phyloP scores from a whole-genome alignment of 2,797 vertebrate species.

The Syngnathus rostellatus region DNA sequence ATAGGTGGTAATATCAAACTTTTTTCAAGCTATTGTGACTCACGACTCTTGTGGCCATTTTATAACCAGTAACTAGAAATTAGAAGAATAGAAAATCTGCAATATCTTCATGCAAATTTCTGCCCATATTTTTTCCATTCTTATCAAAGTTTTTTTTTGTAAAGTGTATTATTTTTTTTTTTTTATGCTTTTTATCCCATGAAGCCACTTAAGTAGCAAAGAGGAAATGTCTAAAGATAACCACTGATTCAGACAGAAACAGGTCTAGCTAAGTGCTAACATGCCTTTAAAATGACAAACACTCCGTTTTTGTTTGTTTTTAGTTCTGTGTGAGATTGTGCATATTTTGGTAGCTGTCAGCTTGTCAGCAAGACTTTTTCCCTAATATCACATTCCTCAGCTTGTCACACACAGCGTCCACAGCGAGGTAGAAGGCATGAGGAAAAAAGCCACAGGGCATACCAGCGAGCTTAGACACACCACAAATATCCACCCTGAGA shows the following conservation, averaged over 20 bases:
- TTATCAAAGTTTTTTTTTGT: no score
- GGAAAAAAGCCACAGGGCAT: constrained; percentile 42
- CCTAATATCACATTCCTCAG: constrained; percentile 52
- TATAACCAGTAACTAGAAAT: no score
- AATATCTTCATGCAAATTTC: no score
- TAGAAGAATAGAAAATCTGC: no score
- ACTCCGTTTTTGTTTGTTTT: constrained; percentile 11
- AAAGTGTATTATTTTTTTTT: no score
- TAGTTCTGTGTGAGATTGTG: constrained; percentile 1
- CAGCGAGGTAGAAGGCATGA: constrained; percentile 32
- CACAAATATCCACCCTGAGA: constrained; percentile 48
- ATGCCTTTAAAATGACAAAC: constrained; percentile 26
- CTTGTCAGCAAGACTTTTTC: constrained; percentile 38
- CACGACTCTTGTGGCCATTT: no score
- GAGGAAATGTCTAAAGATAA: background rate
- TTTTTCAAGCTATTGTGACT: no score
- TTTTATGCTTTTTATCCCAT: background rate
- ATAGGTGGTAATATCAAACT: no score
- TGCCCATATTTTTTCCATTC: no score
- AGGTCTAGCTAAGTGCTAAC: constrained; percentile 12
- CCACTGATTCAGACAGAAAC: background rate
- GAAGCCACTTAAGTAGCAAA: background rate
- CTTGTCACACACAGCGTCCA: constrained; percentile 47
- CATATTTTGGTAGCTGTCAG: constrained; percentile 22
- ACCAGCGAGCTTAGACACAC: constrained; percentile 43